Evolutionary conservation across 53 echinoderm and acorn worm genomes (phyloP), one percentile per base, ranked within the genome.

Genomic region (Antedon mediterranea): DNA sequence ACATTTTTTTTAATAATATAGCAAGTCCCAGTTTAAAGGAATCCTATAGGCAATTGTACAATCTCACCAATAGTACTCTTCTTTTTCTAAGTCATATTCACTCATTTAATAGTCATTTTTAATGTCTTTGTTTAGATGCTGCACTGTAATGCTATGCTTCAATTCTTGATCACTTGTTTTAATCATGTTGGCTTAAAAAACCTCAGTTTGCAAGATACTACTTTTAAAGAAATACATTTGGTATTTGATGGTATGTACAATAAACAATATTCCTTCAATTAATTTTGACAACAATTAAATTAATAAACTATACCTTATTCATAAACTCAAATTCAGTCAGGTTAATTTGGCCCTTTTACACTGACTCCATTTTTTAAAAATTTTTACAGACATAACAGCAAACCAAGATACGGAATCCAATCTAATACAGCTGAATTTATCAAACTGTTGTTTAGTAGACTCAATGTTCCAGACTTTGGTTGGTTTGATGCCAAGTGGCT

Each of bases 391-490:
- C 15, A 26, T 32, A 14, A 31, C 32, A 34, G 34, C 76, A 76
- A 28, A 33, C 34, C 33, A 77, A 41, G 31, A 76, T 26, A 83
- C 80, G 34, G 0, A 42, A 43, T 29, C 57, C 86, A 32, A 78
- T 71, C 31, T 43, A 34, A 70, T 57, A 1, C 9, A 57, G 2
- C 73, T 89, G 41, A 75, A 77, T 43, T 33, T 85, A 29, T 80
- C 82, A 0, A 89, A 89, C 74, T 89, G 89, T 75, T 43, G 74
- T 3, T 43, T 89, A 27, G 83, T 73, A 30, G 86, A 89, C 80
- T 85, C 79, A 80, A 86, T 86, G 72, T 74, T 86, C 72, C 34
- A 15, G 28, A 33, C 83, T 7, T 43, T 89, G 57, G 85, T 81
- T 78, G 86, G 77, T 89, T 77, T 79, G 34, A 34, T 83, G 31